Evolutionary conservation across 2,797 vertebrate species (phyloP).

Genomic region (Sandelia bainsii): DNA sequence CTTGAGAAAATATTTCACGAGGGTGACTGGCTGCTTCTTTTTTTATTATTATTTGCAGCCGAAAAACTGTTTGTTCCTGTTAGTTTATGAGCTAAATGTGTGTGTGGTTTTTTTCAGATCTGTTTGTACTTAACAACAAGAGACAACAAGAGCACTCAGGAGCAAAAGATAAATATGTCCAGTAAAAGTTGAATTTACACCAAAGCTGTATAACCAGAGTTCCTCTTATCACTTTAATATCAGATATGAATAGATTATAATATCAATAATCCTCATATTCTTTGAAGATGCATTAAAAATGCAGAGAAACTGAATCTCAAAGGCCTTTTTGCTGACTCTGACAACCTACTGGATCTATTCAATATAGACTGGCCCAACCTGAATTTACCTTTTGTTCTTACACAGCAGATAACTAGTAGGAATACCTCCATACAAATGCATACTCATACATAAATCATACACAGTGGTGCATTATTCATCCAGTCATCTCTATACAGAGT

Average conservation of each 20-base stretch:
- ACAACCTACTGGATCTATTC: slow-evolving; percentile 22
- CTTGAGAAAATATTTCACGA: not conserved
- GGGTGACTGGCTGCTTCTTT: not conserved
- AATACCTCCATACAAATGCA: slow-evolving; percentile 75
- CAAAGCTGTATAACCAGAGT: not conserved
- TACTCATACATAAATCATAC: slow-evolving; percentile 81
- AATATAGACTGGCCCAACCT: slow-evolving; percentile 30
- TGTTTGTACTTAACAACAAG: not conserved
- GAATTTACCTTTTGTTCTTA: slow-evolving; percentile 61
- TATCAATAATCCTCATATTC: slow-evolving; percentile 8
- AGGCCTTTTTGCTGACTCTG: slow-evolving; percentile 14
- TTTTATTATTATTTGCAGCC: not conserved
- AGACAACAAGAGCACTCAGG: not conserved
- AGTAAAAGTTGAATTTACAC: not conserved
- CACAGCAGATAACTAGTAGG: slow-evolving; percentile 65
- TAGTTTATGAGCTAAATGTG: not conserved
- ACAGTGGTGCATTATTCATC: slow-evolving; percentile 81
- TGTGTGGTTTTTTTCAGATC: not conserved
- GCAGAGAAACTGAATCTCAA: slow-evolving; percentile 35
- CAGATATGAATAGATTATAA: not conserved
- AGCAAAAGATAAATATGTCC: slow-evolving; percentile 1
- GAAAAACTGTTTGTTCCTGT: not conserved
- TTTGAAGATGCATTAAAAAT: slow-evolving; percentile 30
- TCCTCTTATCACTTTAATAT: slow-evolving; percentile 13
- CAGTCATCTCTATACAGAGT: slow-evolving; percentile 68